Conservation (phyloP, 2,888 invertebrate species). For the Lochmaea crataegi region DNA sequence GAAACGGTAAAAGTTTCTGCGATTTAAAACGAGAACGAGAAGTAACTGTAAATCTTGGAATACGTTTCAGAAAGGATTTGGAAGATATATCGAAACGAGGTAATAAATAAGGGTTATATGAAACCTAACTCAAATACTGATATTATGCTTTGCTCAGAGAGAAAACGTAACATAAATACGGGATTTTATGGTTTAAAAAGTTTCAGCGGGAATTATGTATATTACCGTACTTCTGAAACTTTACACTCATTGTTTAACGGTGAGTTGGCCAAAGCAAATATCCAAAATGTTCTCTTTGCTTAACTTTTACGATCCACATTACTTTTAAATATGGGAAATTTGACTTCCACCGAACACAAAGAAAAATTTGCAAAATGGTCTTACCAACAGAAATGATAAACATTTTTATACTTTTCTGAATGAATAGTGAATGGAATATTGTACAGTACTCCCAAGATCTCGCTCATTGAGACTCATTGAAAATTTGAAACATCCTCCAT, state of each 20-base stretch:
- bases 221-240: constrained; percentile 55
- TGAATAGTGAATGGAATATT: background rate
- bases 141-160: constrained; percentile 57
- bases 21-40: constrained; percentile 50
- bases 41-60: constrained; percentile 59
- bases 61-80: constrained; percentile 61
- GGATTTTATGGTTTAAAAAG: constrained; percentile 60
- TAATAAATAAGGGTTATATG: constrained; percentile 64
- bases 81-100: constrained; percentile 63
- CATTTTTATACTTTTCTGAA: background rate
- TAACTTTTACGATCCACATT: constrained; percentile 41
- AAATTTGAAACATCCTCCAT: too few species aligned
- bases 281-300: constrained; percentile 49
- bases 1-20: constrained; percentile 40
- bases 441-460: background rate
- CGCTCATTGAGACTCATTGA: too few species aligned
- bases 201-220: constrained; percentile 56
- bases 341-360: constrained; percentile 10
- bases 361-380: constrained; percentile 12
- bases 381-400: background rate
- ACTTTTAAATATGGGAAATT: constrained; percentile 28
- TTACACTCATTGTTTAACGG: constrained; percentile 55
- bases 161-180: constrained; percentile 57
- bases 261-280: constrained; percentile 50
- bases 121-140: constrained; percentile 62